Evolutionary conservation across 2,888 invertebrate genomes (phyloP).

Genomic region (Plemyria rubiginata): DNA sequence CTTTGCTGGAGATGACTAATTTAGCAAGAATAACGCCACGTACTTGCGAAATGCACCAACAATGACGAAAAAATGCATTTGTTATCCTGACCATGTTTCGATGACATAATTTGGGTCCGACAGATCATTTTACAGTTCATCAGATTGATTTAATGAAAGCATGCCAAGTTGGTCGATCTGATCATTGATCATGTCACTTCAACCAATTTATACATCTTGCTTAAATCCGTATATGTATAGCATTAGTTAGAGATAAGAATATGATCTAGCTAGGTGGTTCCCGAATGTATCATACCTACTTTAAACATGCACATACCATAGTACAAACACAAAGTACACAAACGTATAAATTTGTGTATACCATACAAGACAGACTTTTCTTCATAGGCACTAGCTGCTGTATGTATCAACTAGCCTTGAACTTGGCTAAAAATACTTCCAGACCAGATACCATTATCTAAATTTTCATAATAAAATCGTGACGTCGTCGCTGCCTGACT

Average conservation of each 20-base stretch:
- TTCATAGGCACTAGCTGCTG: conserved; percentile 7
- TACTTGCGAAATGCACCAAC: conserved; percentile 8
- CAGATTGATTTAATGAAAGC: conserved; percentile 9
- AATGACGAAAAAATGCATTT: conserved; percentile 14
- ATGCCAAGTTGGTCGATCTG: conserved; percentile 4
- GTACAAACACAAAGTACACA: too few relatives aligned
- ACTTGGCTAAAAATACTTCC: conserved; percentile 15
- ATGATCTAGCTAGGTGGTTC: not conserved
- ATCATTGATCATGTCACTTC: conserved; percentile 4
- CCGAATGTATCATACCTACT: too few relatives aligned
- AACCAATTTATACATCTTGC: conserved; percentile 4
- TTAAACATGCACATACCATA: too few relatives aligned
- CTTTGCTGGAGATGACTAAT: conserved; percentile 32
- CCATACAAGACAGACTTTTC: not conserved
- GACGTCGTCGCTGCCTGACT: not conserved
- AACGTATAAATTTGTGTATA: conserved; percentile 1
- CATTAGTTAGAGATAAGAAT: not conserved
- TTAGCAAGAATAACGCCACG: conserved; percentile 26
- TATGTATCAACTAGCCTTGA: conserved; percentile 16
- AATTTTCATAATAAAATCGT: not conserved
- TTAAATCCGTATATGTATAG: not conserved
- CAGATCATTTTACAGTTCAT: conserved; percentile 2
- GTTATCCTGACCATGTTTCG: conserved; percentile 15
- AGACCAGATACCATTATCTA: conserved; percentile 16
- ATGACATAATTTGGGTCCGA: conserved; percentile 15